Evolutionary conservation across 2,888 invertebrate genomes (phyloP).

Genomic region (Ischnura elegans): DNA sequence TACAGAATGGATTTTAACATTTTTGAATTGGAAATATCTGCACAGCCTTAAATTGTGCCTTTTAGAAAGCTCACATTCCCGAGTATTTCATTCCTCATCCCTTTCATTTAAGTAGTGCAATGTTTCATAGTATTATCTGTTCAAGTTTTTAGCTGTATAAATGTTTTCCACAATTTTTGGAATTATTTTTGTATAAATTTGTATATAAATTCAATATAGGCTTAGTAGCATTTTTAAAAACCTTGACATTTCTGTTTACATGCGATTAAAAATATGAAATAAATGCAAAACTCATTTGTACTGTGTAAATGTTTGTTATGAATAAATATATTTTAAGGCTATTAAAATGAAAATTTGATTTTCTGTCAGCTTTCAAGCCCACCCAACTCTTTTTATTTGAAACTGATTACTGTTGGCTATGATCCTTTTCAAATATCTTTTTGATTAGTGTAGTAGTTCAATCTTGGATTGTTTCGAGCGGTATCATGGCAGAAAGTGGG

Average conservation of each 20-base stretch:
- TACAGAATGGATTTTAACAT: constrained; percentile 80
- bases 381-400: too few species aligned
- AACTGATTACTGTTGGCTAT: too few species aligned
- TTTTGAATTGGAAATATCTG: neutral
- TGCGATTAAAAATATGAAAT: neutral
- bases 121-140: constrained; percentile 49
- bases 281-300: neutral
- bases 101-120: constrained; percentile 29
- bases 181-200: constrained; percentile 61
- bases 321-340: constrained; percentile 6
- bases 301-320: constrained; percentile 40
- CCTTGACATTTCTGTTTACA: constrained; percentile 14
- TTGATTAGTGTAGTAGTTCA: too few species aligned
- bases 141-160: constrained; percentile 40
- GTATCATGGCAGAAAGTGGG: too few species aligned
- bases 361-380: too few species aligned
- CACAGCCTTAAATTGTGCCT: constrained; percentile 60
- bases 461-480: too few species aligned
- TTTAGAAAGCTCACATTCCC: constrained; percentile 50
- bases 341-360: neutral
- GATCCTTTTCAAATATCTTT: too few species aligned
- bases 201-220: neutral
- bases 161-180: constrained; percentile 27
- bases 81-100: constrained; percentile 58
- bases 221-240: constrained; percentile 38